A percentile compares a stretch with the other conserved stretches of the same genome.
These are phyloP conservation scores for Euclidia mi DNA, from an alignment of 2,888 invertebrate species.

Conservation along the genomic window DNA sequence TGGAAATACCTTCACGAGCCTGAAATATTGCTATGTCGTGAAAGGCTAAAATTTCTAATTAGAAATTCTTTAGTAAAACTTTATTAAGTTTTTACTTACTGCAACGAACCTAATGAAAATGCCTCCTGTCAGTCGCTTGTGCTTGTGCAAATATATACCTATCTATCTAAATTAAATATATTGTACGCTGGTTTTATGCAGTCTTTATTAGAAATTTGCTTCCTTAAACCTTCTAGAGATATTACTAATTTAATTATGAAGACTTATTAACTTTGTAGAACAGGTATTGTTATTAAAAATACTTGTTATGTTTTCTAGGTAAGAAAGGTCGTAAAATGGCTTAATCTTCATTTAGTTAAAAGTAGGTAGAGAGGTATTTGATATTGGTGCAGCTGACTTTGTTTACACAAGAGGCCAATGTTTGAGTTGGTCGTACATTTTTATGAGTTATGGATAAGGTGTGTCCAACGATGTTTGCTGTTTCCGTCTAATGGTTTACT, in stretches of 20 bases:
- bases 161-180: conserved; percentile 62
- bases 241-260: conserved; percentile 50
- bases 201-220: conserved; percentile 45
- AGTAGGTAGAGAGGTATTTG: conserved; percentile 19
- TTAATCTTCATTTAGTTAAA: conserved; percentile 6
- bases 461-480: conserved; percentile 76
- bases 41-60: conserved; percentile 90
- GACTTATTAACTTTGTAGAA: conserved; percentile 42
- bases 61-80: conserved; percentile 88
- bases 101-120: conserved; percentile 87
- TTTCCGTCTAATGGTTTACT: conserved; percentile 74
- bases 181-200: conserved; percentile 48
- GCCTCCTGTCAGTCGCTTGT: conserved; percentile 75
- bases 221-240: conserved; percentile 43
- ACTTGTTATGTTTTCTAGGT: conserved; percentile 16
- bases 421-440: conserved; percentile 82
- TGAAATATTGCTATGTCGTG: conserved; percentile 90
- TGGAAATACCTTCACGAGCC: conserved; percentile 89
- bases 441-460: conserved; percentile 87
- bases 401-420: conserved; percentile 74
- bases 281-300: conserved; percentile 41
- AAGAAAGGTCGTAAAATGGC: conserved; percentile 8
- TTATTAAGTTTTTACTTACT: conserved; percentile 89
- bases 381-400: conserved; percentile 48
- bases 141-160: conserved; percentile 26